Conservation (phyloP, 2,113 vertebrate genomes). For the Leptobrachium ailaonicum region DNA sequence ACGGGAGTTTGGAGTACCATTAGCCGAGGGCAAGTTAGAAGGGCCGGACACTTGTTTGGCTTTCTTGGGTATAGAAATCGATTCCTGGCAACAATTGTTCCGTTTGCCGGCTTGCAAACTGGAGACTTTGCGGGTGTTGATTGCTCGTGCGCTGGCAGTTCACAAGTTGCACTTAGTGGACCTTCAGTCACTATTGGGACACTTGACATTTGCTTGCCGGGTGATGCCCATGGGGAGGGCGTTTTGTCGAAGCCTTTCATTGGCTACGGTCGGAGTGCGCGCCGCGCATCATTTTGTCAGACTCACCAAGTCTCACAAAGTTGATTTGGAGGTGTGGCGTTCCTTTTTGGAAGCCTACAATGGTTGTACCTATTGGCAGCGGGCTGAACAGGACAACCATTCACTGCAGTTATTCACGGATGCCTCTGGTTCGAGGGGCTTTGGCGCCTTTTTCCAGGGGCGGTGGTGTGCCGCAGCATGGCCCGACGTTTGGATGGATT, state of each 20-base stretch:
- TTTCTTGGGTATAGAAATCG: neutral
- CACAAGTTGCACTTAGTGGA: neutral
- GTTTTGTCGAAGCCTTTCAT: neutral
- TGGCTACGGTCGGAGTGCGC: neutral
- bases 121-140: neutral
- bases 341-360: no score
- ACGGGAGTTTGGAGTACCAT: neutral
- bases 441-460: no score
- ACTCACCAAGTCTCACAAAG: slow-evolving; percentile 39
- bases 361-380: no score
- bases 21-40: neutral
- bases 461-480: no score
- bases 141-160: neutral
- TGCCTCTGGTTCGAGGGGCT: no score
- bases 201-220: neutral
- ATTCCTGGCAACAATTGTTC: neutral
- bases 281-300: neutral
- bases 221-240: neutral
- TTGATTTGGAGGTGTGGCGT: no score
- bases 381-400: no score
- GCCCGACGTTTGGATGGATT: no score
- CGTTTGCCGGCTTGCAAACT: neutral
- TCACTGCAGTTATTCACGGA: no score
- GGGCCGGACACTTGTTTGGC: neutral
- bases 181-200: neutral